A percentile compares a stretch with the other conserved stretches of the same genome.
phyloP scores from a whole-genome alignment of 2,888 invertebrate species.

The Mimumesa dahlbomi region DNA sequence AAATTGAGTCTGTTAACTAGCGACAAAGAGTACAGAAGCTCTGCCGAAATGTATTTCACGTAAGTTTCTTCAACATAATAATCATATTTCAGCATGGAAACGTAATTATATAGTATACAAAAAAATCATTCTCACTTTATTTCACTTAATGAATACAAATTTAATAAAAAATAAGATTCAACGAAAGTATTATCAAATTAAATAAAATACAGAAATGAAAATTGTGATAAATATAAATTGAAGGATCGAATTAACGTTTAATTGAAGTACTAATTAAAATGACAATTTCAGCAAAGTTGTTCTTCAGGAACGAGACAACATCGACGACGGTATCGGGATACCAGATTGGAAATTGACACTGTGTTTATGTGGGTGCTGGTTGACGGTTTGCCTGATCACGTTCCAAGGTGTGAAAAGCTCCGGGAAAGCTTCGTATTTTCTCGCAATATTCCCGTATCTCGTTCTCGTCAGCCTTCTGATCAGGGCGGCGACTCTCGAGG shows the following conservation, averaged over 20 bases:
- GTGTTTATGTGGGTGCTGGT: constrained; percentile 82
- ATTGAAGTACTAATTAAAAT: neutral
- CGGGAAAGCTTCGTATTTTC: constrained; percentile 86
- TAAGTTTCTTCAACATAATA: constrained; percentile 53
- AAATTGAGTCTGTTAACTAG: constrained; percentile 7
- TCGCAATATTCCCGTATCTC: constrained; percentile 86
- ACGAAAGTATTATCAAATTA: too few relatives aligned
- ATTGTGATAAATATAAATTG: neutral
- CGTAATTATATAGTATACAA: too few relatives aligned
- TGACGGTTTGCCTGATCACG: constrained; percentile 81
- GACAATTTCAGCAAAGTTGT: constrained; percentile 81
- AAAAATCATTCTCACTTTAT: too few relatives aligned
- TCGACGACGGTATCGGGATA: constrained; percentile 82
- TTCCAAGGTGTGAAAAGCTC: constrained; percentile 83
- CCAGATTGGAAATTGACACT: constrained; percentile 83
- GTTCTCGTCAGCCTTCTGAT: constrained; percentile 84
- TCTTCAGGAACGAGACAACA: constrained; percentile 81
- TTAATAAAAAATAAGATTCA: too few relatives aligned
- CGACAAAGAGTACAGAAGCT: constrained; percentile 61
- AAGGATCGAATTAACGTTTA: neutral
- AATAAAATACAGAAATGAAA: too few relatives aligned
- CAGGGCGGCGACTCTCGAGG: constrained; percentile 84
- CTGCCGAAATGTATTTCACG: constrained; percentile 76
- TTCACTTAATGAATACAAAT: too few relatives aligned
- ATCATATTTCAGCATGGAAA: too few relatives aligned